Percentiles rank a stretch among this genome's conserved stretches.
Evolutionary conservation across 23 tunicate genomes (phyloP).

Genomic region (Corella eumyota): DNA sequence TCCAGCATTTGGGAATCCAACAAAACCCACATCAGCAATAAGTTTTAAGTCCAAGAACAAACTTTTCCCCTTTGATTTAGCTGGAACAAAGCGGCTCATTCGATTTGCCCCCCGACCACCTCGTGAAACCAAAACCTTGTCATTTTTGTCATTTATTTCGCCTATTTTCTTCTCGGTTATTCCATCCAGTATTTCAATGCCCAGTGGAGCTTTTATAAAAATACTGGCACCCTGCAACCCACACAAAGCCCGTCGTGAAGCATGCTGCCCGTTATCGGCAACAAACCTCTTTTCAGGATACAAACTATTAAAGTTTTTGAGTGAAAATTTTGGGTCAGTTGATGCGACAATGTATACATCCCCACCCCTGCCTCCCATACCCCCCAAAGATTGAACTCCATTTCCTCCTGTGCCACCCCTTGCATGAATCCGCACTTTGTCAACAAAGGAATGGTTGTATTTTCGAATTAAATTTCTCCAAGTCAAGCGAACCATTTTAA

Average conservation of each 20-base stretch:
- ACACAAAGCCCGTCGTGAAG: constrained; percentile 18
- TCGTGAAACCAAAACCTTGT: constrained; percentile 55
- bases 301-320: constrained; percentile 34
- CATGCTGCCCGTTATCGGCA: constrained; percentile 54
- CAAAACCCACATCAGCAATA: constrained; percentile 86
- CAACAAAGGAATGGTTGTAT: constrained; percentile 57
- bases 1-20: constrained; percentile 95
- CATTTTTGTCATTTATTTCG: constrained; percentile 22
- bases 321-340: constrained; percentile 12
- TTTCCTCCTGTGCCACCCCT: constrained; percentile 84
- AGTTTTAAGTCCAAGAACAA: constrained; percentile 48
- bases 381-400: constrained; percentile 53
- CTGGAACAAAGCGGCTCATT: constrained; percentile 13
- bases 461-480: constrained; percentile 3
- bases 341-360: constrained; percentile 67
- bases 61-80: constrained; percentile 23
- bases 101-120: constrained; percentile 64
- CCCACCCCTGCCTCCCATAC: constrained; percentile 79
- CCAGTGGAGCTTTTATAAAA: constrained; percentile 66
- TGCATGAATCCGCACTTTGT: constrained; percentile 70
- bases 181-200: constrained; percentile 47
- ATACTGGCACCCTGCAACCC: constrained; percentile 80
- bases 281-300: constrained; percentile 45
- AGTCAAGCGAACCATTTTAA: no score
- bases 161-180: constrained; percentile 26